Base-by-base conservation (phyloP, 2,888 invertebrate species). In the Drosophila anomalata region DNA sequence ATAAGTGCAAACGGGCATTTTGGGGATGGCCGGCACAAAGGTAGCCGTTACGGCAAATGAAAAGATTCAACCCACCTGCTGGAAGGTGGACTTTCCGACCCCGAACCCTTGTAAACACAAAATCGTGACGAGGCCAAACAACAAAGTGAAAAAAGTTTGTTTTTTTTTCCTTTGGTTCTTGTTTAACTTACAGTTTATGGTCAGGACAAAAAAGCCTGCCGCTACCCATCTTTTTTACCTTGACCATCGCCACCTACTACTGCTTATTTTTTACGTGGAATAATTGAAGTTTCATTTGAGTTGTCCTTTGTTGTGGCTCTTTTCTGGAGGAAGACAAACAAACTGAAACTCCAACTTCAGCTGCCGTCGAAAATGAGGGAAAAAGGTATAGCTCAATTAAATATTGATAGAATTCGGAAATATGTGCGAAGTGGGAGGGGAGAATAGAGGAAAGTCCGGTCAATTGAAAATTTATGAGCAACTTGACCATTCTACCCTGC, bases 261-360 rank as follows among this genome's bases (percentile, higher is more conserved):
- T 54, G 56, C 65, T 68, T 73, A 78, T 86, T 83, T 82, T 84
- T 84, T 87, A 85, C 85, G 85, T 85, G 85, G 87, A 87, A 85
- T 85, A 85, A 87, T 85, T 85, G 85, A 87, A 85, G 85, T 87
- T 84, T 84, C 84, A 83, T 83, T 77, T 75, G 74, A 81, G 76
- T 78, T 78, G 75, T 69, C 62, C 66, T 58, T 54, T 63, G 51
- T 62, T 71, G 61, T 57, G 62, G 44, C 61, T 54, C 31, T 48
- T 58, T 44, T 52, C 17, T 31, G 14, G 0, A 39, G 48, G 50
- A 57, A 55, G 41, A 54, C 53, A 62, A 42, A 60, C 60, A 47
- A 31, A 20, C 20, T 31, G 12, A 36, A 68, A 70, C 56, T 66
- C 42, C 31, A 36, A 58, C 50, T 26, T 51, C 61, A 65, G 61